Percentiles rank a stretch among this genome's conserved stretches.
phyloP scores from a whole-genome alignment of 92 coral and sea anemone genomes.

The Pocillopora grandis region DNA sequence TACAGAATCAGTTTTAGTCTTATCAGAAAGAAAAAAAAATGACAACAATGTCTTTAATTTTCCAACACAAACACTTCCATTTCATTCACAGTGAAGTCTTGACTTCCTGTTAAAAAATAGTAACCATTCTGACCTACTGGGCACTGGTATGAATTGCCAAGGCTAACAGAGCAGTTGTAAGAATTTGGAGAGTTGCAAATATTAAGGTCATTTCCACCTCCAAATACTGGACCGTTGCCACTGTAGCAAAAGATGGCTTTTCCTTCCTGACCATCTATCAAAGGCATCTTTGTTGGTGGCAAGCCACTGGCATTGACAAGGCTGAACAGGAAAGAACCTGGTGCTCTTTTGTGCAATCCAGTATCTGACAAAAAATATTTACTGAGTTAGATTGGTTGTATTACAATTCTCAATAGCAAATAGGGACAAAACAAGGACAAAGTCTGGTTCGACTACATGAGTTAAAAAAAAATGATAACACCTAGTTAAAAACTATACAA shows the following conservation, averaged over 20 bases:
- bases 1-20: too few species aligned
- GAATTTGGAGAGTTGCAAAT: constrained; percentile 39
- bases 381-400: background rate
- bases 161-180: background rate
- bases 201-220: constrained; percentile 44
- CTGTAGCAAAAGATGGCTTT: constrained; percentile 36
- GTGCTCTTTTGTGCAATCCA: constrained; percentile 6
- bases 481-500: too few species aligned
- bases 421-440: too few species aligned
- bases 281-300: constrained; percentile 31
- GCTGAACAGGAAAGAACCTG: constrained; percentile 55
- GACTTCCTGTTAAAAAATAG: constrained; percentile 22
- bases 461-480: too few species aligned
- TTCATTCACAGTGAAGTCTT: constrained; percentile 27
- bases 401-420: too few species aligned
- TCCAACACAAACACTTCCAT: background rate
- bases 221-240: constrained; percentile 3
- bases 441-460: too few species aligned
- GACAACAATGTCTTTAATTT: background rate
- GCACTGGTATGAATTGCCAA: constrained; percentile 47
- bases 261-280: constrained; percentile 25
- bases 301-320: constrained; percentile 35
- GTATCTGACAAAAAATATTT: constrained; percentile 20
- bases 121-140: constrained; percentile 45
- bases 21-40: too few species aligned